Base-by-base conservation (phyloP, 92 coral and sea anemone genomes). In the Paragorgia papillata region DNA sequence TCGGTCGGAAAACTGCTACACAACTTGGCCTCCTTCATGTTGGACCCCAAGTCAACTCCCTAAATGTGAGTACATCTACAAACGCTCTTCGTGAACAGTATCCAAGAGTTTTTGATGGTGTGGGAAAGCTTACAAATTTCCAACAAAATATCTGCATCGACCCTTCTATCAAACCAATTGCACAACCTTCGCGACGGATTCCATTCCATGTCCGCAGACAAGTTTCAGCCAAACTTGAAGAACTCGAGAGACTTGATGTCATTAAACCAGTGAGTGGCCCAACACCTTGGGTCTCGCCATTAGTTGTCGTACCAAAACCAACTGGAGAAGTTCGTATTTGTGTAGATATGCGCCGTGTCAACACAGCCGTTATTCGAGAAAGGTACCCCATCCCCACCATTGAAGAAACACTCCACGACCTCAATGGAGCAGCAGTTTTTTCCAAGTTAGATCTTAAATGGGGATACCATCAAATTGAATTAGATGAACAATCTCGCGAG, bases 231-330 rank as follows among this genome's bases (percentile, higher is more conserved):
- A 84, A 84, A 30, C 54, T 79, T 57, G 56, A 51, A 55, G 81
- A 84, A 62, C 64, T 84, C 57, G 13, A 78, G 48, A 66, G 69
- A 51, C 22, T 68, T 25, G 80, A 65, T 15, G 69, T 83, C 21
- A 76, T 66, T 28, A 79, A 83, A 49, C 63, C 78, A 67, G 87
- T 83, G 19, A 69, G 66, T 29, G 78, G 83, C 26, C 83, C 66
- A 9, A 51, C 83, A 48, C 82, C 80, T 6, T 84, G 84, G 88
- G 84, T 84, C 66, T 66, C 68, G 80, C 87, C 79, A 48, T 76
- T 83, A 18, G 87, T 75, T 20, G 59, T 62, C 17, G 79, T 39
- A 12, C 84, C 79, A 57, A 80, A 80, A 35, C 14, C 50, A 17
- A 58, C 56, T n/a, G 78, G 84, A 43, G 79, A 80, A 3, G 70